Base-by-base conservation (phyloP, 2,888 invertebrate species). In the Nudaria mundana region DNA sequence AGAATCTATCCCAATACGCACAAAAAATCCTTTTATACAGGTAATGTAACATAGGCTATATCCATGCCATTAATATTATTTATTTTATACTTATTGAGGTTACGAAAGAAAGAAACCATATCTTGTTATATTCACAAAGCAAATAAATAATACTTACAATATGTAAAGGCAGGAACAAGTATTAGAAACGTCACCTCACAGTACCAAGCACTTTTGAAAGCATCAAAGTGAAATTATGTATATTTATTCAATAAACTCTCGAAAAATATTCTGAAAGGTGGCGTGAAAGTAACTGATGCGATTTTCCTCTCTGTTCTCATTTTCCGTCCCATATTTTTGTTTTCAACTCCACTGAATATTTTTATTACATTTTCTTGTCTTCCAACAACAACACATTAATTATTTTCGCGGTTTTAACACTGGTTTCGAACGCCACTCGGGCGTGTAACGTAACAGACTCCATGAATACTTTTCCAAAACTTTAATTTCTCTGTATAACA, bases 241-340 rank as follows among this genome's bases (percentile, higher is more conserved):
- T 76, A 81, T 81, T 80, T 82, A 80, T 81, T 81, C 80, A 80
- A 82, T 78, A 81, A 81, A 80, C 68, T 69, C 74, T 65, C 75
- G 69, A 79, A 80, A 75, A 81, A 77, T 79, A 76, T 78, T 72
- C 76, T 63, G 67, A 68, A 66, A 76, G 71, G 76, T 76, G 70
- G 65, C 68, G 75, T 66, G 67, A 56, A 64, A 74, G 74, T 75
- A 75, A 81, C 71, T 76, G 77, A 78, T 78, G 73, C 72, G 73
- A 76, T 79, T 77, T 74, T 66, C 71, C 71, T 68, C 71, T 73
- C 71, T 73, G 72, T 76, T 75, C 76, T 72, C 71, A 77, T 78
- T 80, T 80, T 79, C 72, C 74, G 64, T 75, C 71, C 64, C 74
- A 82, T 78, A 80, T 81, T 81, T 81, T 79, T 78, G 77, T 82